These are phyloP conservation scores for Bambusicola thoracicus DNA, from an alignment of 2,113 vertebrate genomes.

Conservation along the genomic window DNA sequence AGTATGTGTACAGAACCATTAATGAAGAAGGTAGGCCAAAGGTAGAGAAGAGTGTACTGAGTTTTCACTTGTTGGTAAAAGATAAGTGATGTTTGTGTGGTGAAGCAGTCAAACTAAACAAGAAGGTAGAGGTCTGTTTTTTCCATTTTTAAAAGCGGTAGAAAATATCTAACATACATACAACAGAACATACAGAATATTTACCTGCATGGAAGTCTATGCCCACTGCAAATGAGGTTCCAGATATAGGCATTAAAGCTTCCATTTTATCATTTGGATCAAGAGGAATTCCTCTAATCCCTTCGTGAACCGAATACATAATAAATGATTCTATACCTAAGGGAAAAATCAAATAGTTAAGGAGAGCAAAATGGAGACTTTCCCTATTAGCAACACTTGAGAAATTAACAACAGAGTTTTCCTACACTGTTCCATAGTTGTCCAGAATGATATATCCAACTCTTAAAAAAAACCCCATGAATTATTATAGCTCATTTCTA, in stretches of 20 bases:
- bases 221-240: slow-evolving; percentile 94
- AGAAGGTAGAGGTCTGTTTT: not conserved
- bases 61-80: not conserved
- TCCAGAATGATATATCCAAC: not conserved
- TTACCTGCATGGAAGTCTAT: slow-evolving; percentile 98
- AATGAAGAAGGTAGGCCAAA: not conserved
- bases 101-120: not conserved
- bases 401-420: not conserved
- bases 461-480: not conserved
- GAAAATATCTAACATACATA: not conserved
- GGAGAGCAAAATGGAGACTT: not conserved
- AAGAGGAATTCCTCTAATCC: slow-evolving; percentile 92
- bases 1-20: not conserved
- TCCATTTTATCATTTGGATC: slow-evolving; percentile 94
- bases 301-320: slow-evolving; percentile 97
- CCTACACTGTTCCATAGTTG: not conserved
- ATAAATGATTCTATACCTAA: slow-evolving; percentile 96
- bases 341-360: not conserved
- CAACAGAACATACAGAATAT: not conserved
- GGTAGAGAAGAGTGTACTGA: not conserved
- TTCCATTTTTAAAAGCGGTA: not conserved
- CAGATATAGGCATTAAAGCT: slow-evolving; percentile 95
- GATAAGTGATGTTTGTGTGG: not conserved
- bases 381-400: not conserved
- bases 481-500: not conserved